These are phyloP conservation scores for Papilio dardanus DNA, from an alignment of 1,140 invertebrate genomes.

Conservation along the genomic window DNA sequence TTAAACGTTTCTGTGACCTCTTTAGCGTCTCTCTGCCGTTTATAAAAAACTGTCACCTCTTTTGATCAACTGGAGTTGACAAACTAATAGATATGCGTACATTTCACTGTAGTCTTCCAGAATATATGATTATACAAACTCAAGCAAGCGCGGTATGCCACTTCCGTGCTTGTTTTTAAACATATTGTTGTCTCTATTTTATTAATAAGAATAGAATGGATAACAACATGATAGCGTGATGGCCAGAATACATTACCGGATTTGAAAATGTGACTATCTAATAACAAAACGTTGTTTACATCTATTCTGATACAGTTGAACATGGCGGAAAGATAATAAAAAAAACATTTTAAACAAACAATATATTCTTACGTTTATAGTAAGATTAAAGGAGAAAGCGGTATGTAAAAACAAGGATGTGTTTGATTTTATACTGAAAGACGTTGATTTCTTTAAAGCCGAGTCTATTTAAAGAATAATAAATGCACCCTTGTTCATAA, in stretches of 20 bases:
- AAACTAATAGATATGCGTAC: neutral
- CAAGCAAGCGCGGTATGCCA: too few relatives aligned
- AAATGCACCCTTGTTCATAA: neutral
- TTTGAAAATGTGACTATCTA: neutral
- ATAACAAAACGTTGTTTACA: neutral
- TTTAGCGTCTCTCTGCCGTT: neutral
- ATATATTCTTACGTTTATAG: neutral
- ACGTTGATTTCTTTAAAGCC: neutral
- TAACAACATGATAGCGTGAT: too few relatives aligned
- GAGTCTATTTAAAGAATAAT: constrained; percentile 8
- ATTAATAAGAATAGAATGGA: too few relatives aligned
- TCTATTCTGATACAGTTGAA: too few relatives aligned
- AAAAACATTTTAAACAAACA: too few relatives aligned
- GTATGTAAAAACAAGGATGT: neutral
- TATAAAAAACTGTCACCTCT: neutral
- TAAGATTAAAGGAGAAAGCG: neutral
- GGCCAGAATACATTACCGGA: neutral
- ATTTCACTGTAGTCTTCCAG: neutral
- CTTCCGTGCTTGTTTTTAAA: too few relatives aligned
- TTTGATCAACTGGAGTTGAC: neutral
- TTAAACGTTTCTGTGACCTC: neutral
- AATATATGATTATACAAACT: neutral
- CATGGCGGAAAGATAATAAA: neutral
- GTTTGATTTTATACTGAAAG: neutral
- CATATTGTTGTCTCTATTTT: too few relatives aligned